Evolutionary conservation across 2,888 invertebrate genomes (phyloP).

Genomic region (Arrhopalites spinosus): DNA sequence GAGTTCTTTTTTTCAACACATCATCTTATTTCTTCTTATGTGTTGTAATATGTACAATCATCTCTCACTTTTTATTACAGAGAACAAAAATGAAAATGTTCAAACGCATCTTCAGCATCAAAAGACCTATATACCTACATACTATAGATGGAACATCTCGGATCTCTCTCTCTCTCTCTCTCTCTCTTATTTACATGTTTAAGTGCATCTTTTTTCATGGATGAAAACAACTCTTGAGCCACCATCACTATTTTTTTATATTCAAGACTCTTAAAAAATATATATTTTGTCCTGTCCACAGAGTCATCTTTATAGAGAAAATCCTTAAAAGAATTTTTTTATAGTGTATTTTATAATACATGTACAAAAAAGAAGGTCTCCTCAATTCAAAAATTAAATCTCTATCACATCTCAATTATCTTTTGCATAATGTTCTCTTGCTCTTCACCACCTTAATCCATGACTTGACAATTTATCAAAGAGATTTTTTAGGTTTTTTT

Average conservation of each 20-base stretch:
- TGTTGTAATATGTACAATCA: too few species aligned
- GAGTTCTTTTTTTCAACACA: not conserved
- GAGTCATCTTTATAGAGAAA: too few species aligned
- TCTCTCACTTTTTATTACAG: not conserved
- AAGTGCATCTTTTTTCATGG: conserved; percentile 19
- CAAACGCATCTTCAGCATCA: not conserved
- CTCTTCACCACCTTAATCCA: not conserved
- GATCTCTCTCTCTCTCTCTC: too few species aligned
- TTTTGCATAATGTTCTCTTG: not conserved
- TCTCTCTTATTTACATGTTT: conserved; percentile 15
- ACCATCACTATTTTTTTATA: too few species aligned
- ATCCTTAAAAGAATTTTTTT: too few species aligned
- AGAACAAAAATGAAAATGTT: not conserved
- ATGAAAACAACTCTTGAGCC: conserved; percentile 2
- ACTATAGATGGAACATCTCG: not conserved
- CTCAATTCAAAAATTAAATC: conserved; percentile 1
- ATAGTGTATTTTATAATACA: too few species aligned
- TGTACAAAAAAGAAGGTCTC: not conserved
- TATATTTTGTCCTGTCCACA: too few species aligned
- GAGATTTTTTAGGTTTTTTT: too few species aligned
- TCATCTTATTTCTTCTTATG: too few species aligned
- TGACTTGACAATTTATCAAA: not conserved
- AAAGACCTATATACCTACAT: conserved; percentile 21
- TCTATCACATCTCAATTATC: not conserved
- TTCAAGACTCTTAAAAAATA: too few species aligned